Evolutionary conservation across 2,888 invertebrate species (phyloP), one percentile per base, ranked within the genome.

Genomic region (Chalcis sispes): DNA sequence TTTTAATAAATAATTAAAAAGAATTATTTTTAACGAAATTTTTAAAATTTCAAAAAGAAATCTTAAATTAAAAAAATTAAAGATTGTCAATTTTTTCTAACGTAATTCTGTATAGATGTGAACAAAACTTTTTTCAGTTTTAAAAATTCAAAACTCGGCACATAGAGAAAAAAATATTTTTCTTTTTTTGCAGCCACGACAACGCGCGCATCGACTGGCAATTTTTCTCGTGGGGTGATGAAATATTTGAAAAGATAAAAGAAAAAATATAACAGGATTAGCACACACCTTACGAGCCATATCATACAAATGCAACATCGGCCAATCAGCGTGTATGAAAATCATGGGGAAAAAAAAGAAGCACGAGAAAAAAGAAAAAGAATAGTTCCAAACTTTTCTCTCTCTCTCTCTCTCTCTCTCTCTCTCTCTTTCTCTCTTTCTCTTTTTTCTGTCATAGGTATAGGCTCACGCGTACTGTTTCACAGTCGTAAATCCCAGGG

Each of bases 401-500:
- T n/a, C n/a, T n/a, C n/a, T n/a, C n/a, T n/a, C n/a, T n/a, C n/a
- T n/a, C n/a, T n/a, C n/a, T n/a, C n/a, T n/a, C n/a, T n/a, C n/a
- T n/a, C n/a, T n/a, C n/a, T n/a, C n/a, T n/a, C n/a, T n/a, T n/a
- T n/a, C n/a, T n/a, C n/a, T n/a, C n/a, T n/a, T n/a, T n/a, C n/a
- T n/a, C n/a, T n/a, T n/a, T n/a, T 7, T 13, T 29, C 27, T 1
- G 8, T 29, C 25, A 0, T 8, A 36, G 4, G 10, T 36, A 36
- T 36, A 46, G 4, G 15, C 46, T 29, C 42, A 13, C 29, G 52
- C 5, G 15, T 7, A 23, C 70, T 23, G 54, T 77, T 77, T 66
- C 66, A 69, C 52, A 66, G 66, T 66, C 50, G 52, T 73, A 73
- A 73, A 73, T 73, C 73, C 59, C 52, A 70, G 71, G 65, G 46